Evolutionary conservation across 2,888 invertebrate genomes (phyloP).

Genomic region (Agonopterix heracliana): DNA sequence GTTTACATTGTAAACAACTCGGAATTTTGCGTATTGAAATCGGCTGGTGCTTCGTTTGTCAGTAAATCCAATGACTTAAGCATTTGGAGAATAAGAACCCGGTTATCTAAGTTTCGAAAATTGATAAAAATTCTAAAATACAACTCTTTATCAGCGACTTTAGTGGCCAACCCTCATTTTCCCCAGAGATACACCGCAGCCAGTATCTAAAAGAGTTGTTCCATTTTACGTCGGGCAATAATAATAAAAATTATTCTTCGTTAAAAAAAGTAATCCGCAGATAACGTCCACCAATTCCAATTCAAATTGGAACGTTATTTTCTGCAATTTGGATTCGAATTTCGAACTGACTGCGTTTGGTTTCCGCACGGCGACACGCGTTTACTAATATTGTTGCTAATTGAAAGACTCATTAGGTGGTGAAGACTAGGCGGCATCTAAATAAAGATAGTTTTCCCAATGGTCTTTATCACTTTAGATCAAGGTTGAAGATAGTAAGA

Average conservation of each 20-base stretch:
- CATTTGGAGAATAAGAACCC: too few species aligned
- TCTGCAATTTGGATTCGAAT: slow-evolving; percentile 22
- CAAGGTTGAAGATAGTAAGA: slow-evolving; percentile 25
- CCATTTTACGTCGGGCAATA: slow-evolving; percentile 25
- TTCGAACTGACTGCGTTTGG: slow-evolving; percentile 27
- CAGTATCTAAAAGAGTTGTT: too few species aligned
- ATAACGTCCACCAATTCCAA: slow-evolving; percentile 5
- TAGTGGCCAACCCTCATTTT: too few species aligned
- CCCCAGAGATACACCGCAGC: too few species aligned
- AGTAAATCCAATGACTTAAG: too few species aligned
- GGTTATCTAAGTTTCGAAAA: too few species aligned
- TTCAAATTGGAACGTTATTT: slow-evolving; percentile 14
- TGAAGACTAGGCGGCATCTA: slow-evolving; percentile 37
- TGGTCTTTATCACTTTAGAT: slow-evolving; percentile 4
- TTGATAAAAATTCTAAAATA: too few species aligned
- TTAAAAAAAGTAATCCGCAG: slow-evolving; percentile 12
- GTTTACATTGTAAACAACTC: too few species aligned
- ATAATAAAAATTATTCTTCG: slow-evolving; percentile 22
- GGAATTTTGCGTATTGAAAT: too few species aligned
- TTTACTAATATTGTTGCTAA: slow-evolving; percentile 44
- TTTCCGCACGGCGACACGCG: slow-evolving; percentile 26
- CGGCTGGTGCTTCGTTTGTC: too few species aligned
- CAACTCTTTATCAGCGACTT: too few species aligned
- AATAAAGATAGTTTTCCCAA: slow-evolving; percentile 13
- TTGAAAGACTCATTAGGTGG: slow-evolving; percentile 58